Conservation (phyloP, 2,888 invertebrate species). For the Sarcophaga carnaria region DNA sequence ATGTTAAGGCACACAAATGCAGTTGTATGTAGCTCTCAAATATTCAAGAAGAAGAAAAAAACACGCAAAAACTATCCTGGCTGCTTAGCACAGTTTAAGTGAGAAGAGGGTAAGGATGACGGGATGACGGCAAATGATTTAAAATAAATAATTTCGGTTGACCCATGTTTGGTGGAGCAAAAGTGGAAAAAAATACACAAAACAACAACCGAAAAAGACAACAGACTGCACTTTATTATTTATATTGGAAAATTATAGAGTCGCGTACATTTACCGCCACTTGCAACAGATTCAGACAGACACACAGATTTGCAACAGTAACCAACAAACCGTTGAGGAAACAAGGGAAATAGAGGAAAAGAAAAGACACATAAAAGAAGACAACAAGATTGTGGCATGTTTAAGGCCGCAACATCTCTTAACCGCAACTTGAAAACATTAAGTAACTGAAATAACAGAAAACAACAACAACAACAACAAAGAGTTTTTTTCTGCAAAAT, state of each 20-base stretch:
- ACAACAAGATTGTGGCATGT: slow-evolving; percentile 65
- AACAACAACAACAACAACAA: slow-evolving; percentile 11
- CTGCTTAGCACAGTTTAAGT: not conserved
- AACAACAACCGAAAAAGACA: not conserved
- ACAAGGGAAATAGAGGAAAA: not conserved
- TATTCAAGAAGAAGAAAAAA: not conserved
- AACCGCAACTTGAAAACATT: slow-evolving; percentile 66
- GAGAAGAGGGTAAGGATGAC: not conserved
- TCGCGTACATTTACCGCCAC: slow-evolving; percentile 62
- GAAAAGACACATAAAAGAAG: slow-evolving; percentile 43
- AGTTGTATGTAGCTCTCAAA: not conserved
- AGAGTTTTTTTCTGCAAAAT: slow-evolving; percentile 22
- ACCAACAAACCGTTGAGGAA: not conserved
- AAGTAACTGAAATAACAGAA: slow-evolving; percentile 46
- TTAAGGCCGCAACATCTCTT: slow-evolving; percentile 67
- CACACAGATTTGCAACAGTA: not conserved
- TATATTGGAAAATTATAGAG: slow-evolving; percentile 70
- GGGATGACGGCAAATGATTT: slow-evolving; percentile 13
- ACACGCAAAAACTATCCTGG: not conserved
- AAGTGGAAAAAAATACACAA: slow-evolving; percentile 5
- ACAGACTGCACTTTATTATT: slow-evolving; percentile 67
- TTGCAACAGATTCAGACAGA: slow-evolving; percentile 47
- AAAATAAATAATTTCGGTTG: slow-evolving; percentile 50
- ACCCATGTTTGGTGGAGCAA: slow-evolving; percentile 46
- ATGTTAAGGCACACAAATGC: not conserved